Evolutionary conservation across 1,140 invertebrate genomes (phyloP).

Genomic region (Belonocnema kinseyi): DNA sequence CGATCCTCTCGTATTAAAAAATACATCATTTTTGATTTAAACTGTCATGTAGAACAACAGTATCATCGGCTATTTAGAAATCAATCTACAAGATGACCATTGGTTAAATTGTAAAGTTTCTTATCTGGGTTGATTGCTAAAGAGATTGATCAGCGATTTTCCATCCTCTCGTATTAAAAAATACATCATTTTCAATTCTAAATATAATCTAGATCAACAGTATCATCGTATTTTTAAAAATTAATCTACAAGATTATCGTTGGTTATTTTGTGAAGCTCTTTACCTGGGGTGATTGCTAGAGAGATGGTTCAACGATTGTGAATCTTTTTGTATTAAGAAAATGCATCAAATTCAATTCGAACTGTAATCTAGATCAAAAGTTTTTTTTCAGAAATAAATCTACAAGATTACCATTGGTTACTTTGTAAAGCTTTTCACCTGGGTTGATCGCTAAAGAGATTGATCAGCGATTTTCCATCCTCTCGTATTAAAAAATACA

Average conservation of each 20-base stretch:
- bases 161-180: no score
- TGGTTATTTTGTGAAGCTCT: no score
- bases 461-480: conserved; percentile 33
- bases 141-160: background rate
- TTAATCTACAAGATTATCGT: no score
- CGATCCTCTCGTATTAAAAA: conserved; percentile 32
- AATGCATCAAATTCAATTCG: background rate
- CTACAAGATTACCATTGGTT: background rate
- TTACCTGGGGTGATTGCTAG: no score
- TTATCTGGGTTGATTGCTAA: no score
- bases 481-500: conserved; percentile 23
- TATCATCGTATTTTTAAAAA: no score
- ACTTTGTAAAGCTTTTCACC: no score
- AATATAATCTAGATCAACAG: background rate
- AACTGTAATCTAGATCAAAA: background rate
- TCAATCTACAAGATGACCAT: no score
- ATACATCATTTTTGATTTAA: background rate
- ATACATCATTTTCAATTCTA: background rate
- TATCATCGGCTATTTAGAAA: no score
- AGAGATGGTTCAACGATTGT: no score
- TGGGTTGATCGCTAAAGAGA: no score
- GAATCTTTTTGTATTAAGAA: no score
- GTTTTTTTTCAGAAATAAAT: background rate
- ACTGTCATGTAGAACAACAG: background rate
- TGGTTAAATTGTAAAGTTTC: background rate